These are phyloP conservation scores for Ammodytes marinus DNA, from an alignment of 2,113 vertebrate genomes.

Conservation along the genomic window DNA sequence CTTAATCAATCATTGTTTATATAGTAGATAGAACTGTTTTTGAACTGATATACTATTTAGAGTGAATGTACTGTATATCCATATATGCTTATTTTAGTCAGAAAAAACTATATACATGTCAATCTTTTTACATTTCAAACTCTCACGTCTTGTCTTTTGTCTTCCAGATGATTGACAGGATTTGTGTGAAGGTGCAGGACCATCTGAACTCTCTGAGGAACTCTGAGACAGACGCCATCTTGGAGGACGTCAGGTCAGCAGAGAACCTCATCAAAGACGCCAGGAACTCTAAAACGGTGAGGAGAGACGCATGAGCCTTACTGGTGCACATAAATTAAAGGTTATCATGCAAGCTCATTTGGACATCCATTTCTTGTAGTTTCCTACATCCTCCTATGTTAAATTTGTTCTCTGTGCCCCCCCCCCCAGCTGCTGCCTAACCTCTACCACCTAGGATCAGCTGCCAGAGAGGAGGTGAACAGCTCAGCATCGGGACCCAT, in stretches of 20 bases:
- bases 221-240: conserved; percentile 87
- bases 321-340: not conserved
- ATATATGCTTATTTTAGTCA: not conserved
- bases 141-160: not conserved
- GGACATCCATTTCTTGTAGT: not conserved
- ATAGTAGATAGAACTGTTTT: not conserved
- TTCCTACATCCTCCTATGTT: not conserved
- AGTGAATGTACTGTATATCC: not conserved
- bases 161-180: conserved; percentile 95
- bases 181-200: conserved; percentile 98
- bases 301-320: not conserved
- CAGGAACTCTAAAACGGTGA: conserved; percentile 97
- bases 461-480: conserved; percentile 88
- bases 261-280: conserved; percentile 95
- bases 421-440: conserved; percentile 91
- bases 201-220: conserved; percentile 96
- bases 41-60: not conserved
- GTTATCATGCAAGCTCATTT: not conserved
- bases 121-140: not conserved
- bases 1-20: not conserved
- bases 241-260: conserved; percentile 93
- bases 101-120: not conserved
- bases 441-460: conserved; percentile 92
- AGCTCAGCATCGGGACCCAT: conserved; percentile 90
- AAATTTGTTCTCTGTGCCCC: not conserved